Percentiles rank a stretch among this genome's conserved stretches.
Conservation (phyloP, 2,888 invertebrate species). For the Anorthoa munda region DNA sequence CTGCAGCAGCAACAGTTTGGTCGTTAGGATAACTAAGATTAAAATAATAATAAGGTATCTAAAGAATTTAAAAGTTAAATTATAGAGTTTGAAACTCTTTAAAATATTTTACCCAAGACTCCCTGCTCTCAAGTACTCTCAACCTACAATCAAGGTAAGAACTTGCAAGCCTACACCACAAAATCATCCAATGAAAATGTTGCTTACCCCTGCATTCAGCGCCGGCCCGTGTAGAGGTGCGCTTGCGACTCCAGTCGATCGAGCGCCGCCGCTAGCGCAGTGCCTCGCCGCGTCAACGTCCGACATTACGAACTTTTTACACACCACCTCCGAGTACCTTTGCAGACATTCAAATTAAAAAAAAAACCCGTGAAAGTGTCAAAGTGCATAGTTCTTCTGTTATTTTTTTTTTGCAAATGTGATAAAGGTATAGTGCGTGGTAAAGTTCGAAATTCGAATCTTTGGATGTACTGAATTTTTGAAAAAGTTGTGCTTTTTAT, state of each 20-base stretch:
- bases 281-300: slow-evolving; percentile 75
- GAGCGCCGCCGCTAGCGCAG: slow-evolving; percentile 82
- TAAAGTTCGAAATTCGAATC: slow-evolving; percentile 77
- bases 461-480: slow-evolving; percentile 77
- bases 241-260: slow-evolving; percentile 88
- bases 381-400: slow-evolving; percentile 70
- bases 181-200: slow-evolving; percentile 73
- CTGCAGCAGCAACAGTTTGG: too few relatives aligned
- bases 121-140: background rate
- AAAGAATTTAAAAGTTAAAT: background rate
- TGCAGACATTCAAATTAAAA: slow-evolving; percentile 65
- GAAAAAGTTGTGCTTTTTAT: slow-evolving; percentile 66
- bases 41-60: background rate
- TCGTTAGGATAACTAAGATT: background rate
- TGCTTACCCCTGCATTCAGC: slow-evolving; percentile 75
- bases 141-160: background rate
- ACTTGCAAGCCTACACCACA: background rate
- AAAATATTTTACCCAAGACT: background rate
- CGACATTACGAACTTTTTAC: slow-evolving; percentile 81
- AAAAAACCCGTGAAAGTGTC: slow-evolving; percentile 72
- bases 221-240: slow-evolving; percentile 80
- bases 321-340: slow-evolving; percentile 71
- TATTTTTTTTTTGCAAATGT: slow-evolving; percentile 64
- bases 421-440: slow-evolving; percentile 81
- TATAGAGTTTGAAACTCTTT: background rate